A percentile compares a stretch with the other conserved stretches of the same genome.
phyloP scores from a whole-genome alignment of 2,888 invertebrate species.

The Petrolisthes cinctipes region DNA sequence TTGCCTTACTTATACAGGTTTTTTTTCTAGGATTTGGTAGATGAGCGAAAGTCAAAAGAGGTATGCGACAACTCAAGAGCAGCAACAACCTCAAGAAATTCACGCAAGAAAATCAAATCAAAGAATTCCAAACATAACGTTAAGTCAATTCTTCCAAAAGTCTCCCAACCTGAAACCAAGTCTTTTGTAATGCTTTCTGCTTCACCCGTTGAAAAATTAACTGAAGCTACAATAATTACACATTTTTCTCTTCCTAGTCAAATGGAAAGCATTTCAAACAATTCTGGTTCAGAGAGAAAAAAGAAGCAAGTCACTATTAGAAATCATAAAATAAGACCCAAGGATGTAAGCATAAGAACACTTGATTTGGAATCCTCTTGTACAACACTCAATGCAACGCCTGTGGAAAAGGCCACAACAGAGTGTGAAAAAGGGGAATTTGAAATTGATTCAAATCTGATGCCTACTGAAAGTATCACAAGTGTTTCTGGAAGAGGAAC shows the following conservation, averaged over 20 bases:
- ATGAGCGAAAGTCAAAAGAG: not conserved
- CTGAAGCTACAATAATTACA: not conserved
- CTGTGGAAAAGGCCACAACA: too few relatives aligned
- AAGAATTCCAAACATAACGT: not conserved
- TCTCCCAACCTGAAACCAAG: slow-evolving; percentile 27
- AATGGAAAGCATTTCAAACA: not conserved
- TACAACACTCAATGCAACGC: too few relatives aligned
- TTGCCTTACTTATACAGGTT: not conserved
- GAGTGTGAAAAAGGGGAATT: too few relatives aligned
- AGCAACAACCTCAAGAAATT: not conserved
- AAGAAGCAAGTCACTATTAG: not conserved
- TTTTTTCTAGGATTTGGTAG: slow-evolving; percentile 13
- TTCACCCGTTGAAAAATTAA: not conserved
- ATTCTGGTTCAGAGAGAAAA: not conserved
- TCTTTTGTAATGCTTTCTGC: slow-evolving; percentile 34
- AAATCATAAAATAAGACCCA: too few relatives aligned
- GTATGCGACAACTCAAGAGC: not conserved
- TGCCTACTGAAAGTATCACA: too few relatives aligned
- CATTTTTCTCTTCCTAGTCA: slow-evolving; percentile 2
- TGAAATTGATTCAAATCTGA: too few relatives aligned
- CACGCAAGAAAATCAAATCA: not conserved
- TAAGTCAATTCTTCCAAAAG: slow-evolving; percentile 36
- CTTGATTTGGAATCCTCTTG: too few relatives aligned
- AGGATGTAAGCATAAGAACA: too few relatives aligned
- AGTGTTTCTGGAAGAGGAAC: too few relatives aligned